Evolutionary conservation across 2,888 invertebrate species (phyloP).

Genomic region (Prosopocoilus inquinatus): DNA sequence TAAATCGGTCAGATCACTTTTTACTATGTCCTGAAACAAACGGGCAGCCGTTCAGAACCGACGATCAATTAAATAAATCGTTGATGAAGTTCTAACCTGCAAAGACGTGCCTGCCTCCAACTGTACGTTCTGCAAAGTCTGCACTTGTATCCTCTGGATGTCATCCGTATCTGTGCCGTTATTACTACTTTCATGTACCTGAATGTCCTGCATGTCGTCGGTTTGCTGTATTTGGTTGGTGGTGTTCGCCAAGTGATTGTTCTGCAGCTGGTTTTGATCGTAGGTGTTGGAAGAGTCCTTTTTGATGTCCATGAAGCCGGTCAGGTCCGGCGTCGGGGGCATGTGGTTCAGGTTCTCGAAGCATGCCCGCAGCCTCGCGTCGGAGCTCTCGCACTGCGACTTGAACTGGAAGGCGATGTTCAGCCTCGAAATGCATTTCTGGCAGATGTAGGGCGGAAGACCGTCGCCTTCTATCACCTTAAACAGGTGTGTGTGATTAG

Average conservation of each 20-base stretch:
- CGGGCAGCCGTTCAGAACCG: too few species aligned
- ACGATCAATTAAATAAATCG: too few species aligned
- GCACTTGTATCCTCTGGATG: conserved; percentile 25
- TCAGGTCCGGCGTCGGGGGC: conserved; percentile 39
- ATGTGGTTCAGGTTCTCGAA: conserved; percentile 41
- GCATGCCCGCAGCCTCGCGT: conserved; percentile 46
- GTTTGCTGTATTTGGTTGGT: conserved; percentile 3
- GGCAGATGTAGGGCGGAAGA: conserved; percentile 48
- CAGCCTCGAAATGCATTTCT: conserved; percentile 47
- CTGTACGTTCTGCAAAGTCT: conserved; percentile 33
- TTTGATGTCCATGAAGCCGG: conserved; percentile 42
- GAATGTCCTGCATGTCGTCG: conserved; percentile 15
- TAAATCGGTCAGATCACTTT: conserved; percentile 30
- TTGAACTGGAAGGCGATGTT: conserved; percentile 50
- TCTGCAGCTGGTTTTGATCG: conserved; percentile 6
- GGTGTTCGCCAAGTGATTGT: background rate
- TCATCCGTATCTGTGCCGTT: conserved; percentile 9
- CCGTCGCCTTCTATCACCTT: conserved; percentile 49
- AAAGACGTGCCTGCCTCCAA: conserved; percentile 27
- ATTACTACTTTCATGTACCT: background rate
- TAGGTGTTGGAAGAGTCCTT: conserved; percentile 9
- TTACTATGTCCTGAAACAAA: conserved; percentile 13
- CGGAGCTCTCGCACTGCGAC: conserved; percentile 48
- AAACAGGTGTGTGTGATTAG: conserved; percentile 22
- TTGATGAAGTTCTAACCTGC: conserved; percentile 13